phyloP scores from a whole-genome alignment of 2,888 invertebrate genomes.

The Zele albiditarsus region DNA sequence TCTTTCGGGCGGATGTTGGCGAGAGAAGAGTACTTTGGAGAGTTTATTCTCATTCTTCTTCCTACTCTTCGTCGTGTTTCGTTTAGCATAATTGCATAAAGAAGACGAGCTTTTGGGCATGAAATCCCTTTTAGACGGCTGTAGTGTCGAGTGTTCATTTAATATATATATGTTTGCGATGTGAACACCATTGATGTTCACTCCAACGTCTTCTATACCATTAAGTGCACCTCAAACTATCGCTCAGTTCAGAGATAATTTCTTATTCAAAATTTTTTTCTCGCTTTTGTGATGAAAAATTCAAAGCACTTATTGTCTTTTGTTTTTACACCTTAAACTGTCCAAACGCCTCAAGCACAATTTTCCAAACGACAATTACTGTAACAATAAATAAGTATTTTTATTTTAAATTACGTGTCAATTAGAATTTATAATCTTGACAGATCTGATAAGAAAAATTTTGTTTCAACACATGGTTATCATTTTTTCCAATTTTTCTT shows the following conservation, averaged over 20 bases:
- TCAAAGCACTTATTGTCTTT: neutral
- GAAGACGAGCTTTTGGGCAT: neutral
- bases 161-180: neutral
- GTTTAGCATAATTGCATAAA: slow-evolving; percentile 35
- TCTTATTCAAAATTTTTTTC: slow-evolving; percentile 3
- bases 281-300: slow-evolving; percentile 4
- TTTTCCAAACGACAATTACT: neutral
- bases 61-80: neutral
- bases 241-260: neutral
- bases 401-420: neutral
- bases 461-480: neutral
- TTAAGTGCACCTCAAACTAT: neutral
- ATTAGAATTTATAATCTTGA: neutral
- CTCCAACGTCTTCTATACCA: neutral
- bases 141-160: neutral
- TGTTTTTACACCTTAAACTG: neutral
- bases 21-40: neutral
- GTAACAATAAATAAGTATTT: neutral
- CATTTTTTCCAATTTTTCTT: too few relatives aligned
- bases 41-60: slow-evolving; percentile 14
- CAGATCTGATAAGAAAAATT: neutral
- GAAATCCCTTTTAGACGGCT: neutral
- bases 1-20: neutral
- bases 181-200: slow-evolving; percentile 1
- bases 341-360: neutral